These are phyloP conservation scores for Eufriesea mexicana DNA, from an alignment of 1,140 invertebrate genomes.

Conservation along the genomic window DNA sequence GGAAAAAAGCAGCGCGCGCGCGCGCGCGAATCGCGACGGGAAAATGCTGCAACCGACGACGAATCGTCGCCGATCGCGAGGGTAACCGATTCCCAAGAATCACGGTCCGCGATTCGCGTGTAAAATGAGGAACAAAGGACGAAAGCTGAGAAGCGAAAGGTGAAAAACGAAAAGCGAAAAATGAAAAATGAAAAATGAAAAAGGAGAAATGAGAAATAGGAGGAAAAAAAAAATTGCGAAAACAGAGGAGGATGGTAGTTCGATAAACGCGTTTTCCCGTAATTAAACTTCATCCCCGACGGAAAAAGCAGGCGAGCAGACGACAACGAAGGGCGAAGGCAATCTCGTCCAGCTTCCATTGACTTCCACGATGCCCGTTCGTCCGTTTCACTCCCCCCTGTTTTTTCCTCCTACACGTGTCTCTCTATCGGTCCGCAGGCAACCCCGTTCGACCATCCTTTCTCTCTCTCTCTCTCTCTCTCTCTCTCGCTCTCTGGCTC, in stretches of 20 bases:
- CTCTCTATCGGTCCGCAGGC: conserved; percentile 23
- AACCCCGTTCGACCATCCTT: not conserved
- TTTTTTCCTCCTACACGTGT: conserved; percentile 53
- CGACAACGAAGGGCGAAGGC: conserved; percentile 54
- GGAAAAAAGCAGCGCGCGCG: not conserved
- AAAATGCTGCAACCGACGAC: not conserved
- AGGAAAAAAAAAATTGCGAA: not conserved
- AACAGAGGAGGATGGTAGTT: not conserved
- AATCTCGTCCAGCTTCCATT: conserved; percentile 72
- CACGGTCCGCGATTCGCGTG: no score
- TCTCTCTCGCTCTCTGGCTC: not conserved
- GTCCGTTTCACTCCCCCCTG: conserved; percentile 9
- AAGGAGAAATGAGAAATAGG: no score
- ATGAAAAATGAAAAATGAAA: no score
- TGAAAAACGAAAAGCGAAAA: no score
- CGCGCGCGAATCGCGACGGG: no score
- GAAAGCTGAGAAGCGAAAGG: no score
- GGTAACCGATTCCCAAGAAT: not conserved
- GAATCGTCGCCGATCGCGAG: not conserved
- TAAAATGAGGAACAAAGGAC: no score
- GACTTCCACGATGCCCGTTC: conserved; percentile 56
- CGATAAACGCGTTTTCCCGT: conserved; percentile 44
- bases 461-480: conserved; percentile 2
- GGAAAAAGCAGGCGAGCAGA: conserved; percentile 51
- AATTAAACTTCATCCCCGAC: conserved; percentile 56